Evolutionary conservation across 1,140 invertebrate genomes (phyloP), one percentile per base, ranked within the genome.

Genomic region (Dinoponera quadriceps): DNA sequence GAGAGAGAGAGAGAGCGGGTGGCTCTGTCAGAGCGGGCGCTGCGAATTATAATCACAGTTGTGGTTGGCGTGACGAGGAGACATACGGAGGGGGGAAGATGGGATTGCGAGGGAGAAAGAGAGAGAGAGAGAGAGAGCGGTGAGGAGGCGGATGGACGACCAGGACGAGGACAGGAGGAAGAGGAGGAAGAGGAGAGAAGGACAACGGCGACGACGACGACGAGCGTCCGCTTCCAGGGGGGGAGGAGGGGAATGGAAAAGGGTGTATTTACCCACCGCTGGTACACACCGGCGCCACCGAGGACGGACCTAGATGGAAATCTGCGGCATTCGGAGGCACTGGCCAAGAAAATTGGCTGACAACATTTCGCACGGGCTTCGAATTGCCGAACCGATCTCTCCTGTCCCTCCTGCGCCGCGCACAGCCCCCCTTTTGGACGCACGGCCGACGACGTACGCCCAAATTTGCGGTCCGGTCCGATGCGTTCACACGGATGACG

Each of bases 341-440:
- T 94, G 93, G 93, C 93, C 94, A 94, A 94, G 93, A 94, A 94
- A 94, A 94, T 94, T 94, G 94, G 90, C 93, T 94, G 94, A 94
- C 94, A 94, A 94, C 94, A 93, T 94, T 94, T 93, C 91, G 86
- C 91, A 85, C 84, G 85, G 87, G 72, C 88, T 87, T 89, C 88
- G 91, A 93, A 93, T 93, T 92, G 93, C 88, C 86, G 85, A 86
- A 86, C 86, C 84, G 72, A 75, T 74, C 72, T 78, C 60, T 68
- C 74, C 74, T n/a, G 27, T 25, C 57, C 59, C 16, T 29, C 27
- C 16, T 63, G 11, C 27, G 33, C 18, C 22, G 7, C 33, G 16
- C 20, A 33, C 48, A 5, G 22, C n/a, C 57, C 80, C 80, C 51
- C 49, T 57, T 78, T 66, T 66, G 48, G 55, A 72, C 72, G 44